Percentiles rank a stretch among this genome's conserved stretches.
Evolutionary conservation across 1,140 invertebrate genomes (phyloP).

Genomic region (Maniola jurtina): DNA sequence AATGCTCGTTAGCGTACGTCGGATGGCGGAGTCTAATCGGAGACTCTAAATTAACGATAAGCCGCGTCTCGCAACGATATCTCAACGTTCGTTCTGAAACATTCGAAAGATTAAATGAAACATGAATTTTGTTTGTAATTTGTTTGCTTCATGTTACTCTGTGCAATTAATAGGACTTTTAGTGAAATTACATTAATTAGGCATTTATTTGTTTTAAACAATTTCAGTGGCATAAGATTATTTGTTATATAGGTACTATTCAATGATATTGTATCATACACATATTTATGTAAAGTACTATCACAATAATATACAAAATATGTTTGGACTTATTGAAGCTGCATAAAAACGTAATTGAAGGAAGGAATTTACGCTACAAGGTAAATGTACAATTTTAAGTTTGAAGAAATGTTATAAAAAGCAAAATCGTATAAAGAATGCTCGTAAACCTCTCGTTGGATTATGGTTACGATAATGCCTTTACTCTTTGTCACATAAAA

Average conservation of each 20-base stretch:
- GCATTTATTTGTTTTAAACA: no score
- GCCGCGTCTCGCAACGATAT: conserved; percentile 64
- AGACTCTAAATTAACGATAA: conserved; percentile 76
- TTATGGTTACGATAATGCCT: conserved; percentile 7
- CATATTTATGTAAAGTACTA: neutral
- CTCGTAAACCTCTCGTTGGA: conserved; percentile 18
- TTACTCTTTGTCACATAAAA: conserved; percentile 17
- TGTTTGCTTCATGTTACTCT: conserved; percentile 41
- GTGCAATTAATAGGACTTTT: conserved; percentile 14
- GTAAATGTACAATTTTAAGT: neutral
- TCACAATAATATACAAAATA: neutral
- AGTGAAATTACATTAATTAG: neutral
- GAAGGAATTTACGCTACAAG: neutral
- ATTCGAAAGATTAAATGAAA: conserved; percentile 65
- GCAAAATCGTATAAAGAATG: conserved; percentile 17
- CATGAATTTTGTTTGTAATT: conserved; percentile 66
- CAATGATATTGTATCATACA: neutral
- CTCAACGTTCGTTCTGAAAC: conserved; percentile 70
- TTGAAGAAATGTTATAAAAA: conserved; percentile 15
- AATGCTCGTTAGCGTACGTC: conserved; percentile 75
- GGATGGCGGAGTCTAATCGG: conserved; percentile 68
- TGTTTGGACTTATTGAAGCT: neutral
- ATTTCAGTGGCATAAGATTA: no score
- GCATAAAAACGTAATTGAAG: neutral
- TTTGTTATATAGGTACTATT: no score